A percentile compares a stretch with the other conserved stretches of the same genome.
Evolutionary conservation across 37 sponge, comb jelly and placozoan genomes (phyloP).

Genomic region (Eunapius fragilis): DNA sequence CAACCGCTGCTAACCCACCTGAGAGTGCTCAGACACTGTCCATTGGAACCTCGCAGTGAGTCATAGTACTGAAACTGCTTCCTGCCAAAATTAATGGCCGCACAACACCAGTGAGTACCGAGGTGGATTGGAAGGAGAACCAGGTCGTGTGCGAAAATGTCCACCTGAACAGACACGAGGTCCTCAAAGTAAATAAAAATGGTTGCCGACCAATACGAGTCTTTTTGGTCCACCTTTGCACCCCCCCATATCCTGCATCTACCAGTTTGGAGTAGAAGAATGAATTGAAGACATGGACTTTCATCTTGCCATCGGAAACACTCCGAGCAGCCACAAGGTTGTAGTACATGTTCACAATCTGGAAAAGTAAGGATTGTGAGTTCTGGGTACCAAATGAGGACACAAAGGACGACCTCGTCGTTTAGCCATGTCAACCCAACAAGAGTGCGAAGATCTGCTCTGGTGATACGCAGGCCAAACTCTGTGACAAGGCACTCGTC

Average conservation of each 20-base stretch:
- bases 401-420: conserved; percentile 76
- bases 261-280: conserved; percentile 96
- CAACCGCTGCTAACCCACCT: conserved; percentile 14
- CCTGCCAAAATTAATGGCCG: conserved; percentile 72
- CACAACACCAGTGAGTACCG: conserved; percentile 97
- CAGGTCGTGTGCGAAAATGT: conserved; percentile 78
- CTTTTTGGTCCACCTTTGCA: conserved; percentile 93
- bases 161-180: conserved; percentile 47
- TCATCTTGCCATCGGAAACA: conserved; percentile 1
- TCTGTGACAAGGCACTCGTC: conserved; percentile 42
- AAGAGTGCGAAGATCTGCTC: conserved; percentile 78
- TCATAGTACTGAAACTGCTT: conserved; percentile 84
- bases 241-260: conserved; percentile 77
- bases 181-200: too few relatives aligned
- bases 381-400: neutral
- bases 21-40: conserved; percentile 60
- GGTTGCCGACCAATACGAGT: neutral
- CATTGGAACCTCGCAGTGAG: conserved; percentile 80
- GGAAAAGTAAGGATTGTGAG: neutral
- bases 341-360: conserved; percentile 95
- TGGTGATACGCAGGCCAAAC: conserved; percentile 55
- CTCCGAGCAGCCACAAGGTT: conserved; percentile 75
- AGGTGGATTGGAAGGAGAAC: conserved; percentile 91
- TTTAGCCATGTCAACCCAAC: conserved; percentile 80
- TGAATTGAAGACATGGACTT: conserved; percentile 75